Conservation (phyloP, 2,888 invertebrate species). For the Orthosia cruda region DNA sequence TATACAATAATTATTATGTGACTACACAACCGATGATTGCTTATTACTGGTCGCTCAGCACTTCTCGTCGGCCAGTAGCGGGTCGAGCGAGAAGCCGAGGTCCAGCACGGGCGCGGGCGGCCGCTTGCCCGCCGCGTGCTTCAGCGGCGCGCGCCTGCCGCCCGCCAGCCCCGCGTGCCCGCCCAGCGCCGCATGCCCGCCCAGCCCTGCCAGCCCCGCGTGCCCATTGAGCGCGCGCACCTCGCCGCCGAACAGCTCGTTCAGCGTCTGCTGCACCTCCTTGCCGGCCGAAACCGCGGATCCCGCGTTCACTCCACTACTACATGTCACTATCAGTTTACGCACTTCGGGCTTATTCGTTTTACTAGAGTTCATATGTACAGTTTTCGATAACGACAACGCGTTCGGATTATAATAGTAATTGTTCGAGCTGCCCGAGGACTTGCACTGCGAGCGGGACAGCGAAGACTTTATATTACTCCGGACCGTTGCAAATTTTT, state of each 20-base stretch:
- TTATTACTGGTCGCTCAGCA: constrained; percentile 85
- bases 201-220: constrained; percentile 59
- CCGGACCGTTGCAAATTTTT: constrained; percentile 88
- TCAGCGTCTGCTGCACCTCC: constrained; percentile 81
- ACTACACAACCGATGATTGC: constrained; percentile 88
- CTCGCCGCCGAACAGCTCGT: constrained; percentile 81
- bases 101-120: constrained; percentile 81
- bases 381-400: constrained; percentile 85
- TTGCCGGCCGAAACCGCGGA: constrained; percentile 69
- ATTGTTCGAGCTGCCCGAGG: constrained; percentile 80
- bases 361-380: constrained; percentile 88
- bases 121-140: constrained; percentile 76
- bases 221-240: constrained; percentile 83
- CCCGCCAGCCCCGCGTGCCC: constrained; percentile 21
- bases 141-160: constrained; percentile 71
- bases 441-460: constrained; percentile 84
- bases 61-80: constrained; percentile 90
- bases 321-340: constrained; percentile 89
- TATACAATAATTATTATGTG: constrained; percentile 87
- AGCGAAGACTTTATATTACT: constrained; percentile 89
- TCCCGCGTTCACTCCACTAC: constrained; percentile 74
- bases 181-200: neutral
- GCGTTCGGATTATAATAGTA: constrained; percentile 84
- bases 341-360: constrained; percentile 89
- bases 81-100: constrained; percentile 88